Percentiles rank a stretch among this genome's conserved stretches.
Evolutionary conservation across 2,888 invertebrate genomes (phyloP).

Genomic region (Caenorhabditis drosophilae): DNA sequence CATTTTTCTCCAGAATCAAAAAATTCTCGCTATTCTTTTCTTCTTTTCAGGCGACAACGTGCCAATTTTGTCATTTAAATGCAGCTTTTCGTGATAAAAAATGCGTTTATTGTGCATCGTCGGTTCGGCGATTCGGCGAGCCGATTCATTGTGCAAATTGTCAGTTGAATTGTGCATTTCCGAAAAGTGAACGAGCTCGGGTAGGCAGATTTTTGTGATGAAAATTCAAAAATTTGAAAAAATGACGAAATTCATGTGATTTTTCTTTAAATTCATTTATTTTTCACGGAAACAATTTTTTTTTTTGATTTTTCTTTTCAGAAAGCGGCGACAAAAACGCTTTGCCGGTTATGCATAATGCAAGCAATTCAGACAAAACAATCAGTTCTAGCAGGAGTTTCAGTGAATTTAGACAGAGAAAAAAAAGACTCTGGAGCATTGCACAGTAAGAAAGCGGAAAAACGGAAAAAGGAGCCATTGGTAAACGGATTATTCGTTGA

Average conservation of each 20-base stretch:
- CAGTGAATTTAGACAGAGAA: conserved; percentile 28
- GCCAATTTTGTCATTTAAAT: conserved; percentile 59
- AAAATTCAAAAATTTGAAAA: conserved; percentile 1
- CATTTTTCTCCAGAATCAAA: background rate
- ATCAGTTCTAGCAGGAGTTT: conserved; percentile 30
- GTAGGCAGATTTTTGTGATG: background rate
- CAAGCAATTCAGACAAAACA: conserved; percentile 33
- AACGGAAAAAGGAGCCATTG: background rate
- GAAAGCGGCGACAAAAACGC: conserved; percentile 13
- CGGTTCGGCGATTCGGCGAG: conserved; percentile 54
- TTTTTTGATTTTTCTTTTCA: too few relatives aligned
- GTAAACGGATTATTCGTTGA: background rate
- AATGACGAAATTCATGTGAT: conserved; percentile 1
- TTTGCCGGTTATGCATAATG: conserved; percentile 54
- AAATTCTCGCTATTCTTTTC: background rate
- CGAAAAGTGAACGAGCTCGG: conserved; percentile 4
- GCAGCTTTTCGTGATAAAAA: conserved; percentile 60
- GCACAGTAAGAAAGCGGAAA: background rate
- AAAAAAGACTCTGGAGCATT: conserved; percentile 10
- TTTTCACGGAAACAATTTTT: too few relatives aligned
- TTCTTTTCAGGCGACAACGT: conserved; percentile 51
- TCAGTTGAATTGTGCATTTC: conserved; percentile 54
- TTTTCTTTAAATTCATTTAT: background rate
- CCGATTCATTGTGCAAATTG: conserved; percentile 59
- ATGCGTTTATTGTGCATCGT: conserved; percentile 61